Evolutionary conservation across 2,888 invertebrate species (phyloP).

Genomic region (Aphodius sticticus): DNA sequence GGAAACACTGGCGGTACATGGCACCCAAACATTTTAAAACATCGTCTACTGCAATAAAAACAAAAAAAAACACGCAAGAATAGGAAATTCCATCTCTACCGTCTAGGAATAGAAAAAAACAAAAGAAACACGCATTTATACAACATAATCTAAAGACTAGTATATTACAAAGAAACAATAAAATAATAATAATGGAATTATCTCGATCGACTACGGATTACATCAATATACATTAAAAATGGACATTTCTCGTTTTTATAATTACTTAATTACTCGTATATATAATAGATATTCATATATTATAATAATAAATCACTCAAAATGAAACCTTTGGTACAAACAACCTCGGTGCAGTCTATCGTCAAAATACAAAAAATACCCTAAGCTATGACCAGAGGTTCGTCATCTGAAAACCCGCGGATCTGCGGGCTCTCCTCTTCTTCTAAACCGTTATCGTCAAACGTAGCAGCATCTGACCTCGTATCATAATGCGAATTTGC

Average conservation of each 20-base stretch:
- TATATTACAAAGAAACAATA: constrained; percentile 35
- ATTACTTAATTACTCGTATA: neutral
- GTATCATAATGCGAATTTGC: constrained; percentile 87
- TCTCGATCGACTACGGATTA: constrained; percentile 30
- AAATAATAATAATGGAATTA: constrained; percentile 36
- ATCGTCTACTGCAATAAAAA: constrained; percentile 24
- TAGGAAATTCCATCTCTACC: neutral
- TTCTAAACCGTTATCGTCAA: constrained; percentile 78
- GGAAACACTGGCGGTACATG: constrained; percentile 39
- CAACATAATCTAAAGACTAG: constrained; percentile 36
- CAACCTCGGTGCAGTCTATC: constrained; percentile 21
- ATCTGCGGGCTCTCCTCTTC: constrained; percentile 87
- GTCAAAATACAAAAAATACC: constrained; percentile 27
- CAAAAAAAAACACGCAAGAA: neutral
- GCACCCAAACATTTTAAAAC: constrained; percentile 29
- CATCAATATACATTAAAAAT: constrained; percentile 34
- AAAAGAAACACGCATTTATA: constrained; percentile 33
- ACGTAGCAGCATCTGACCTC: constrained; percentile 85
- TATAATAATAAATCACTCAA: constrained; percentile 31
- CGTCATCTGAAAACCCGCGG: constrained; percentile 92
- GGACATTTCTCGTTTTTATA: constrained; percentile 27
- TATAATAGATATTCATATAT: constrained; percentile 27
- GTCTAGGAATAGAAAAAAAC: constrained; percentile 27
- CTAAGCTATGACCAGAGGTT: constrained; percentile 91
- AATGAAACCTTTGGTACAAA: constrained; percentile 35